Conservation (phyloP, 2,113 vertebrate species). For the Gnathonemus longibarbis region DNA sequence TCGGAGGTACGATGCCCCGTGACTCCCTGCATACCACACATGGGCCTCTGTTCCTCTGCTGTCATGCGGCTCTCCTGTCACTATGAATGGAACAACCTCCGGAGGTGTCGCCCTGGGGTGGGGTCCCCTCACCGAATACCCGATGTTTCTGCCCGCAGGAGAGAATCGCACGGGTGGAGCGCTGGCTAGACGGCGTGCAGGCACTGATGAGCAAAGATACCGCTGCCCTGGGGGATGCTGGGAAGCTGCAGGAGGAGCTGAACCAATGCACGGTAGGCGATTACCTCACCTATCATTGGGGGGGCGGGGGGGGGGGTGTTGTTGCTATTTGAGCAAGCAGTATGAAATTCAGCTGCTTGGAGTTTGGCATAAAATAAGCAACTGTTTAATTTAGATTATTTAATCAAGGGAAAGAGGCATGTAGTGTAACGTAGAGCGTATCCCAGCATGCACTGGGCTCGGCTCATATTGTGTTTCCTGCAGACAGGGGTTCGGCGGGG, state of each 20-base stretch:
- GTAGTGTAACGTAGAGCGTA: background rate
- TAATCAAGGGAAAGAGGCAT: background rate
- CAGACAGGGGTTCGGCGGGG: background rate
- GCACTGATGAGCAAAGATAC: conserved; percentile 69
- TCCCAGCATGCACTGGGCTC: background rate
- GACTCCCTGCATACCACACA: background rate
- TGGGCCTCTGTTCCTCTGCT: background rate
- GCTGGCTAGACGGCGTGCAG: conserved; percentile 76
- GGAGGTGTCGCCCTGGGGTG: background rate
- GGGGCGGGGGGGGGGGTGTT: no score
- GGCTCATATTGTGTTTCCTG: background rate
- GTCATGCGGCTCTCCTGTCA: background rate
- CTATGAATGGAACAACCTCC: no score
- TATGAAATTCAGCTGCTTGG: background rate
- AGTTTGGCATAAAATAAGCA: background rate
- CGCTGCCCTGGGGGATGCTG: conserved; percentile 49
- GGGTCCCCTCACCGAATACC: background rate
- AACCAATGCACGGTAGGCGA: conserved; percentile 76
- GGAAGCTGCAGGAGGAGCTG: conserved; percentile 72
- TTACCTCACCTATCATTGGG: background rate
- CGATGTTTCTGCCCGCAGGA: conserved; percentile 53
- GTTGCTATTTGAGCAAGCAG: background rate
- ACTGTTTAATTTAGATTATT: background rate
- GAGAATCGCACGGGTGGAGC: conserved; percentile 64
- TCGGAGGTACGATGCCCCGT: conserved; percentile 69